Conservation (phyloP, 2,113 vertebrate genomes). For the Petroica traversi region DNA sequence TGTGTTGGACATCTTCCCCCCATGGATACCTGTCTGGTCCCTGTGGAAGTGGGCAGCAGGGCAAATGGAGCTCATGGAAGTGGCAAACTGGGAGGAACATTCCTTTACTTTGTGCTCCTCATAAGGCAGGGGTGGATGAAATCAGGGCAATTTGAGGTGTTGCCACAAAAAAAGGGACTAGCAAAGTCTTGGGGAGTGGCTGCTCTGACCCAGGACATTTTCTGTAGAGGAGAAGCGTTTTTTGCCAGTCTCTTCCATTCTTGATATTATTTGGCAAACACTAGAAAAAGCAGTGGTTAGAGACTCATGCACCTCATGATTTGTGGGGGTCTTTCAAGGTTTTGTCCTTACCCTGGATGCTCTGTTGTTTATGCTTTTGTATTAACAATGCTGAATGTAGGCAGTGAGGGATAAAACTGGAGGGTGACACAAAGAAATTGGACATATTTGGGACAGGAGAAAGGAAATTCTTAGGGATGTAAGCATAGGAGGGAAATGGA, state of each 20-base stretch:
- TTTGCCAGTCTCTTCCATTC: background rate
- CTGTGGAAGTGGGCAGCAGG: background rate
- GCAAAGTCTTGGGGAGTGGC: background rate
- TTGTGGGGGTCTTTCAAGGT: background rate
- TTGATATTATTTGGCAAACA: background rate
- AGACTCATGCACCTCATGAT: background rate
- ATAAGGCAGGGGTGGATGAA: background rate
- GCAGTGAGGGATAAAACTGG: background rate
- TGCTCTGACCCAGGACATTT: background rate
- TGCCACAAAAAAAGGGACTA: background rate
- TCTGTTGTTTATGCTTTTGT: background rate
- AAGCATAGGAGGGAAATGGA: background rate
- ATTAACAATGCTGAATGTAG: background rate
- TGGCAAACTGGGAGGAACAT: background rate
- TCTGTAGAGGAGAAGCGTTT: background rate
- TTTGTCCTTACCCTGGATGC: background rate
- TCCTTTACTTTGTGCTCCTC: background rate
- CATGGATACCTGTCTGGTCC: fast-evolving
- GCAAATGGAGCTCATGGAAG: background rate
- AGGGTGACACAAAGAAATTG: background rate
- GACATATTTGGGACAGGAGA: background rate
- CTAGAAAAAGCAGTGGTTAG: background rate
- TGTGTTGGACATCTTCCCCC: fast-evolving
- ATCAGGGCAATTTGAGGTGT: background rate
- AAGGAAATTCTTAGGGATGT: background rate